Evolutionary conservation across 2,113 vertebrate species (phyloP).

Genomic region (Actenoides hombroni): DNA sequence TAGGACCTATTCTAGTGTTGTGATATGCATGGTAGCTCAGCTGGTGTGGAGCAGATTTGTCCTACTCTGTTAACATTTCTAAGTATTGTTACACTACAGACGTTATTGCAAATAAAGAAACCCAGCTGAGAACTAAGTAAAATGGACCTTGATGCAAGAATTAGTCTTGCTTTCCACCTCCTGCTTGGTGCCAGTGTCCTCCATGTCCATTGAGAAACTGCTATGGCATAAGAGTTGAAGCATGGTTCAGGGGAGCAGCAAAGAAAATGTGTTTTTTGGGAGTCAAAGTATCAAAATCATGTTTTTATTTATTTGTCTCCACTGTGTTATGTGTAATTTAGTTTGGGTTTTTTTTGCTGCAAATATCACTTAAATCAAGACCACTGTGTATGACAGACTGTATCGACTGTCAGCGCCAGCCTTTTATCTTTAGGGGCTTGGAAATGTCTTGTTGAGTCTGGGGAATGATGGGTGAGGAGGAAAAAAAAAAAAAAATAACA

Average conservation of each 20-base stretch:
- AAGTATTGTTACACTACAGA: not conserved
- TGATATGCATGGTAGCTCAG: not conserved
- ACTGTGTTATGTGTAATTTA: too few species aligned
- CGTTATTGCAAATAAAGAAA: not conserved
- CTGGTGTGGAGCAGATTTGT: not conserved
- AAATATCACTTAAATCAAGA: not conserved
- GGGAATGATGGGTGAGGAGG: not conserved
- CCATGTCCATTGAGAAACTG: fast-evolving
- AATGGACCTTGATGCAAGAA: not conserved
- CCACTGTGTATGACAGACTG: not conserved
- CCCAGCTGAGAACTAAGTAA: not conserved
- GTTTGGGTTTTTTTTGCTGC: not conserved
- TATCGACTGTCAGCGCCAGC: not conserved
- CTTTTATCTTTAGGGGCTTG: not conserved
- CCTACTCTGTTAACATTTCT: not conserved
- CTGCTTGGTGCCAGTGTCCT: not conserved
- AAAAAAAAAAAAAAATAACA: too few species aligned
- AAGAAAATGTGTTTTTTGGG: not conserved
- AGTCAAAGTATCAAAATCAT: not conserved
- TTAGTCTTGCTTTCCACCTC: not conserved
- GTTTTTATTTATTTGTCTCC: not conserved
- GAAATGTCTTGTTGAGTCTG: not conserved
- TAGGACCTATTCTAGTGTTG: not conserved
- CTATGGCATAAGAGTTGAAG: not conserved
- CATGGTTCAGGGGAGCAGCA: not conserved